Percentiles rank a stretch among this genome's conserved stretches.
These are phyloP conservation scores for Saccopteryx bilineata DNA, from an alignment of 2,113 vertebrate species.

Conservation along the genomic window DNA sequence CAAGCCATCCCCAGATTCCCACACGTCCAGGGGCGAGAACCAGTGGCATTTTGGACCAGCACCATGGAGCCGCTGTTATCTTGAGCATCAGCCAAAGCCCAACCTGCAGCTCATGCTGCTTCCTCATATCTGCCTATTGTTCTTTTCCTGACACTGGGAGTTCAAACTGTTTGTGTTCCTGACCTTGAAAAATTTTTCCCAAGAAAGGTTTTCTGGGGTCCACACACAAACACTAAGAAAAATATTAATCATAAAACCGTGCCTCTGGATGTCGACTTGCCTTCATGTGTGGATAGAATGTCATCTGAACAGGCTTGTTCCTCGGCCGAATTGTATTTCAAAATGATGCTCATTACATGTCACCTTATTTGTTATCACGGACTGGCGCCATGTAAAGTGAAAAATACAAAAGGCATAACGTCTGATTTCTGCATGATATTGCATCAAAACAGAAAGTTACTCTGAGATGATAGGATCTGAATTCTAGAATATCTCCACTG, in stretches of 20 bases:
- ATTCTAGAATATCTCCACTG: neutral
- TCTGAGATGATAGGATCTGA: neutral
- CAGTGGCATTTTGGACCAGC: neutral
- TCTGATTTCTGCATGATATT: neutral
- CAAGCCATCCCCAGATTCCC: constrained; percentile 42
- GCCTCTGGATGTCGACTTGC: neutral
- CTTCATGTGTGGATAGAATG: neutral
- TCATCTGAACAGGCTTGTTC: neutral
- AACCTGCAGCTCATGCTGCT: neutral
- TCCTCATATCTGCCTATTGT: neutral
- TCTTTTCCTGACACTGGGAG: neutral
- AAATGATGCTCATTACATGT: neutral
- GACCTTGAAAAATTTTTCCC: neutral
- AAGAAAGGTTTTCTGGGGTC: neutral
- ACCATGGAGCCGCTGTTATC: neutral
- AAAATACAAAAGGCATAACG: neutral
- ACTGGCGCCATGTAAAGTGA: neutral
- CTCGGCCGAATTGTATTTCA: neutral
- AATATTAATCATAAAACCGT: neutral
- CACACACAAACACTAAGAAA: neutral
- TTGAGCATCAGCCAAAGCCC: neutral
- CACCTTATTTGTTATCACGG: neutral
- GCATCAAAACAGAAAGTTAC: neutral
- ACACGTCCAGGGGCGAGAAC: constrained; percentile 47
- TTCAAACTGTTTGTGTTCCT: neutral